Base-by-base conservation (phyloP, 2,797 vertebrate genomes). In the Antennarius maculatus region DNA sequence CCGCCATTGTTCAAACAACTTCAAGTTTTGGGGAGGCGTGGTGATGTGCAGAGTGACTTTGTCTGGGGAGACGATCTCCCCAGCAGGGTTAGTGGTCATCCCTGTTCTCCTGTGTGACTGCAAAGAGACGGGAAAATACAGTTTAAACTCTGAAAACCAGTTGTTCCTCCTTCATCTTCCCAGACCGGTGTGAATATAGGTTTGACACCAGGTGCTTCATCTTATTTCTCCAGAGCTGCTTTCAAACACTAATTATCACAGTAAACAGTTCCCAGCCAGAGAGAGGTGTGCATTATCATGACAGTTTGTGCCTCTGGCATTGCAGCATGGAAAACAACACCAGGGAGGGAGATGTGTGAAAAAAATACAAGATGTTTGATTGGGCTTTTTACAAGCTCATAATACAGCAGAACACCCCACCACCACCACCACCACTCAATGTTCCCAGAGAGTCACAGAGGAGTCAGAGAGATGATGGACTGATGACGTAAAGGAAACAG, bases 221-320 rank as follows among this genome's bases (percentile, higher is more conserved):
- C 73, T 66, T 67, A 69, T 64, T 75, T 61, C 74, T 71, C 58
- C 63, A 27, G 43, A 16, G 9, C 62, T 63, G 72, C 77, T 87
- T 77, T 65, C 85, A 83, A 86, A 85, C 79, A 80, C 69, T 74
- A 85, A 90, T 87, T 88, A 86, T 53, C 15, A 8, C 16, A 57
- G 51, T 67, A 77, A 87, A 88, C 60, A 67, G 62, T 84, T 90
- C 83, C 81, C 82, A 79, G 68, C 71, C 54, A 7, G 45, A 66
- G 64, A 13, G 48, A 76, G 60, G 59, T 69, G 45, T 41, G 55
- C 74, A 71, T 74, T 64, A 77, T 72, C 69, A 65, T 37, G 75
- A 77, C 72, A 77, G 68, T 57, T 53, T 61, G 59, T 12, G 71
- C 81, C 78, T 80, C 58, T 54, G 71, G 85, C 82, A 48, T 27